Base-by-base conservation (phyloP, 2,113 vertebrate genomes). In the Eolophus roseicapilla region DNA sequence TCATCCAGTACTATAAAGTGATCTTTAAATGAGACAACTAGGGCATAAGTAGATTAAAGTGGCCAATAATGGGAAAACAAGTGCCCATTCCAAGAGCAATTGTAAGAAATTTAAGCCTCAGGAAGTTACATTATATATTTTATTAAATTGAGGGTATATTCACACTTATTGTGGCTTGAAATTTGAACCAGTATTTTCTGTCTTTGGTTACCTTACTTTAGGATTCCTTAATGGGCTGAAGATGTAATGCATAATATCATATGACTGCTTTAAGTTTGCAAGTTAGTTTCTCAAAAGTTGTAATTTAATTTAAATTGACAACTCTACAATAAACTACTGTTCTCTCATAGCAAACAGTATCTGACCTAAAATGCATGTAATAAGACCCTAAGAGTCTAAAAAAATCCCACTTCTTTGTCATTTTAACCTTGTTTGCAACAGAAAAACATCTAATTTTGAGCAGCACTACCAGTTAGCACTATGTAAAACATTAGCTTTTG, bases 61-160 rank as follows among this genome's bases (percentile, higher is more conserved):
- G 97, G 95, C 97, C 98, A 98, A 97, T 99, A 99, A 99, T 99
- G 98, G 98, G 98, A 98, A 98, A 99, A 99, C 98, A 99, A 98
- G 97, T 98, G 97, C 96, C 96, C 98, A 98, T 98, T 98, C 97
- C 97, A 98, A 98, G 97, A 98, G 98, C 97, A 98, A 98, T 98
- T 98, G 97, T 93, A 98, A 98, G 99, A 99, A 98, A 99, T 99
- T 98, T 98, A 98, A 99, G 98, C 98, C 98, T 98, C 98, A 98
- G 98, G 98, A 99, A 99, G 98, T 98, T 98, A 98, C 98, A 99
- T 99, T 99, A 99, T 98, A 98, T 97, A 97, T 98, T 98, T 99
- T 98, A 99, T 99, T 99, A 98, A 99, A 99, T 99, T 99, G 99
- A 98, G 98, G 97, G 98, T 98, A 98, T 99, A 99, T 99, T 99